phyloP scores from a whole-genome alignment of 1,140 invertebrate species.

The Carcinoscorpius rotundicauda region DNA sequence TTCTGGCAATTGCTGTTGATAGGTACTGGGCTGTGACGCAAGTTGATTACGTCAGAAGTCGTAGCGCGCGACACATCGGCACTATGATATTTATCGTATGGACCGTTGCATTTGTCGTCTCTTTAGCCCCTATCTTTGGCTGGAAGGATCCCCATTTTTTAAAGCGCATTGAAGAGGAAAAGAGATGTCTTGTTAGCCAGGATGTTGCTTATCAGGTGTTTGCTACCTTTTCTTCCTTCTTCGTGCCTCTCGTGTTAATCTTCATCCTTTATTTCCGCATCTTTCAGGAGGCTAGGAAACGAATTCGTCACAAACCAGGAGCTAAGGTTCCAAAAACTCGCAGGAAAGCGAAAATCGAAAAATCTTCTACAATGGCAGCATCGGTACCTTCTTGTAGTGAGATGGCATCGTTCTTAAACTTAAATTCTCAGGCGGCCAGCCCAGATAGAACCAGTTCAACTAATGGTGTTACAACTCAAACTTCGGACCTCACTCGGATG shows the following conservation, averaged over 20 bases:
- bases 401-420: slow-evolving; percentile 7
- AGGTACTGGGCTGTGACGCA: slow-evolving; percentile 94
- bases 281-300: slow-evolving; percentile 71
- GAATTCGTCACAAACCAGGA: slow-evolving; percentile 55
- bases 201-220: slow-evolving; percentile 66
- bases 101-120: slow-evolving; percentile 71
- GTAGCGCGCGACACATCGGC: slow-evolving; percentile 66
- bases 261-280: slow-evolving; percentile 89
- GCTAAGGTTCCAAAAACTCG: slow-evolving; percentile 14
- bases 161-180: slow-evolving; percentile 58
- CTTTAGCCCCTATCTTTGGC: slow-evolving; percentile 69
- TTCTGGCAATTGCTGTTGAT: slow-evolving; percentile 83
- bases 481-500: neutral
- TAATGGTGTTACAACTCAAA: slow-evolving; percentile 5
- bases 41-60: slow-evolving; percentile 84
- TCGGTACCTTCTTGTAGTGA: slow-evolving; percentile 14
- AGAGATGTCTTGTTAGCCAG: slow-evolving; percentile 84
- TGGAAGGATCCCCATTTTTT: slow-evolving; percentile 78
- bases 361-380: slow-evolving; percentile 7
- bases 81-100: slow-evolving; percentile 86
- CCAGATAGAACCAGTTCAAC: slow-evolving; percentile 12
- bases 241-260: slow-evolving; percentile 81
- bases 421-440: neutral
- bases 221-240: slow-evolving; percentile 85
- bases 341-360: slow-evolving; percentile 9